Percentiles rank a stretch among this genome's conserved stretches.
These are phyloP conservation scores for Dinomys branickii DNA, from an alignment of 2,113 vertebrate genomes.

Conservation along the genomic window DNA sequence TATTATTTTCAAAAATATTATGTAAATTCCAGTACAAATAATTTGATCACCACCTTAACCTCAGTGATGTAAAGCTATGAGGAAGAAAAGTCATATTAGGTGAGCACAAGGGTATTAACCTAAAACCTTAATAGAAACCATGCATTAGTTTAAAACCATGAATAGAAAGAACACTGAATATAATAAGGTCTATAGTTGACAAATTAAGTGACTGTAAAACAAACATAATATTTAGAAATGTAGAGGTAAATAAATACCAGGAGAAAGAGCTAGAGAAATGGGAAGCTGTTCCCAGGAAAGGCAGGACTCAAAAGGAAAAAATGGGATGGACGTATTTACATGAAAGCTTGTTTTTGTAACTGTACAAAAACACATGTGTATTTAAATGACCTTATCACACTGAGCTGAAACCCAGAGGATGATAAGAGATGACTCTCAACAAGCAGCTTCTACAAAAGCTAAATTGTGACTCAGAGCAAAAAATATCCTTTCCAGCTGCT, in stretches of 20 bases:
- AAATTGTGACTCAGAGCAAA: conserved; percentile 67
- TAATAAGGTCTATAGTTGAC: neutral
- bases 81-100: neutral
- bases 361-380: neutral
- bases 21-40: neutral
- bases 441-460: conserved; percentile 56
- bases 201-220: neutral
- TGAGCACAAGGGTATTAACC: neutral
- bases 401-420: neutral
- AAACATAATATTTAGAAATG: neutral
- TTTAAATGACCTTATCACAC: conserved; percentile 65
- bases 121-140: no score
- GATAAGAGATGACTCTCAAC: conserved; percentile 37
- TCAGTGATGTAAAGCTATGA: neutral
- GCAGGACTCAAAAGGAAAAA: neutral
- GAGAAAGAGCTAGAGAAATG: neutral
- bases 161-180: neutral
- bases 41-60: neutral
- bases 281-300: neutral
- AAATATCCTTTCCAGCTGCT: conserved; percentile 50
- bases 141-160: neutral
- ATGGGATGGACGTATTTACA: neutral
- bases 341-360: conserved; percentile 25
- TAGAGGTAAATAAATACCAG: neutral
- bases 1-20: neutral